Evolutionary conservation across 2,797 vertebrate genomes (phyloP).

Genomic region (Pangasius larnaudii): DNA sequence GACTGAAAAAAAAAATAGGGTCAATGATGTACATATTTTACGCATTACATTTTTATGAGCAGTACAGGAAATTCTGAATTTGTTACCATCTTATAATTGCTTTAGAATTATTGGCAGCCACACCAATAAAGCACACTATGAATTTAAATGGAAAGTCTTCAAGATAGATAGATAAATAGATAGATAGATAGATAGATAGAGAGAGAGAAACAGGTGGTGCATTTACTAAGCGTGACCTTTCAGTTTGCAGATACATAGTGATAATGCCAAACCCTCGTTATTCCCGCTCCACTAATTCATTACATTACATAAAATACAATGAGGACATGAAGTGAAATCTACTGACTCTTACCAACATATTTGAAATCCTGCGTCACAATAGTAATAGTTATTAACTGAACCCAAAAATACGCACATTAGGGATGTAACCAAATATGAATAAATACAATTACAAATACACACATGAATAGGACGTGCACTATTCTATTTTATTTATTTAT

Average conservation of each 20-base stretch:
- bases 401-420: background rate
- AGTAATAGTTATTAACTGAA: background rate
- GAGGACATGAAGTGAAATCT: background rate
- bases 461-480: background rate
- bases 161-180: background rate
- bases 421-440: background rate
- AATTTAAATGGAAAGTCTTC: background rate
- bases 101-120: background rate
- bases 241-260: background rate
- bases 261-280: background rate
- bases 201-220: background rate
- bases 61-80: background rate
- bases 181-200: background rate
- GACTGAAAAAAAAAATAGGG: background rate
- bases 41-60: background rate
- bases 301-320: background rate
- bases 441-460: background rate
- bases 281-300: background rate
- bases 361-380: background rate
- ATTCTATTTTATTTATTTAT: background rate
- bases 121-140: background rate
- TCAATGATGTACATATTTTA: background rate
- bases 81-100: background rate
- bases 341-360: background rate
- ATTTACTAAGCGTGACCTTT: conserved; percentile 31